Base-by-base conservation (phyloP, 2,888 invertebrate species). In the Cantharis nigra region DNA sequence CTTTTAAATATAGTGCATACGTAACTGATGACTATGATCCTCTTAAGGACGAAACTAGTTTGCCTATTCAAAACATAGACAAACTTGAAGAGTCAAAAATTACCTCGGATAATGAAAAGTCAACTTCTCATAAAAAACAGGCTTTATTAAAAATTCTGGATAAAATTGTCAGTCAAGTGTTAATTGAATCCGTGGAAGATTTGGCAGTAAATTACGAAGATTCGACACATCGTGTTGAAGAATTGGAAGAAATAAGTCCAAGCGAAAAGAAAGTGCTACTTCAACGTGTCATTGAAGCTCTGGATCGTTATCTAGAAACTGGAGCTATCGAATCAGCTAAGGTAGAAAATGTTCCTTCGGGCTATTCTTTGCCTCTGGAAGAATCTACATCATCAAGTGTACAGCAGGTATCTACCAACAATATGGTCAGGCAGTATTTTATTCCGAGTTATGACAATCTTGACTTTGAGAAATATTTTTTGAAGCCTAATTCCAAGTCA, bases 261-360 rank as follows among this genome's bases (percentile, higher is more conserved):
- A 7, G 7, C 7, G n/a, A 49, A 49, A 7, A 49, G n/a, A 7
- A n/a, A n/a, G 5, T 49, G 5, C n/a, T 49, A n/a, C 49, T 49
- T n/a, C n/a, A 9, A 49, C n/a, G n/a, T n/a, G 49, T 49, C 49
- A 7, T 5, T n/a, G n/a, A n/a, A n/a, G 49, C 9, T 49, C 13
- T 49, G 7, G n/a, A 5, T 13, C 11, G 33, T n/a, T 49, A 49
- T n/a, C 2, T 7, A n/a, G 49, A 49, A 49, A 49, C 13, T 7
- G n/a, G n/a, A 49, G n/a, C 0, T n/a, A 33, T 13, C 3, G 87
- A 85, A 64, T 82, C 84, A 26, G 82, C 80, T 5, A 85, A 77
- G 64, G 85, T 85, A 13, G 80, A 82, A 70, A 69, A 74, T 33
- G 84, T 81, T 74, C 84, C 83, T 76, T 83, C 82, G 9, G 80